Evolutionary conservation across 2,888 invertebrate species (phyloP), one percentile per base, ranked within the genome.

Genomic region (Conchocele bisecta): DNA sequence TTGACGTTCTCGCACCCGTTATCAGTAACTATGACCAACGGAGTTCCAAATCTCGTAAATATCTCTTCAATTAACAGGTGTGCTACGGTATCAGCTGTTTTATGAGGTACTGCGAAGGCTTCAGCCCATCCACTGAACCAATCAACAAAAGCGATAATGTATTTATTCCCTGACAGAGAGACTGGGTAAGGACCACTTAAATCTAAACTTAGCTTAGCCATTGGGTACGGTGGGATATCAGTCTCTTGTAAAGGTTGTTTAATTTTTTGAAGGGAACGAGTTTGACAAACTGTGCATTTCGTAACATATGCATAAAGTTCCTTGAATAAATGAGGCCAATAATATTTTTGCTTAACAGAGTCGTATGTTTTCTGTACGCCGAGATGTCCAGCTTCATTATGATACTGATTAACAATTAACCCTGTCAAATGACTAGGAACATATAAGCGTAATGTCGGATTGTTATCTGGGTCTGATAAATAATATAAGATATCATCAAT

Each of bases 401-500:
- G 64, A 46, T 64, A 64, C 26, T 35, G 26, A 9, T 35, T 22
- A 13, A 54, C 31, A 3, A 64, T 56, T 26, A 29, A 3, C 7
- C 15, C 3, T 15, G 29, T 24, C 15, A 41, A 3, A 5, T 61
- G 61, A 24, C 64, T 57, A 1, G 54, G 24, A 2, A 37, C n/a
- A 17, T n/a, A n/a, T n/a, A n/a, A n/a, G n/a, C n/a, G n/a, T n/a
- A n/a, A n/a, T n/a, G n/a, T n/a, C n/a, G 64, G 59, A 11, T 70
- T 56, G 44, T 46, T 26, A 31, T 70, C 42, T 7, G 59, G 22
- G 33, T 65, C 42, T 35, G 64, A 59, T 1, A 70, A 26, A 24
- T 63, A 59, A 54, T 70, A 70, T 6, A 70, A 7, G 9, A 70
- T 6, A 22, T 53, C 28, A 11, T 65, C 64, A 20, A 58, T 48